A percentile compares a stretch with the other conserved stretches of the same genome.
Evolutionary conservation across 2,113 vertebrate species (phyloP).

Genomic region (Osmerus eperlanus): DNA sequence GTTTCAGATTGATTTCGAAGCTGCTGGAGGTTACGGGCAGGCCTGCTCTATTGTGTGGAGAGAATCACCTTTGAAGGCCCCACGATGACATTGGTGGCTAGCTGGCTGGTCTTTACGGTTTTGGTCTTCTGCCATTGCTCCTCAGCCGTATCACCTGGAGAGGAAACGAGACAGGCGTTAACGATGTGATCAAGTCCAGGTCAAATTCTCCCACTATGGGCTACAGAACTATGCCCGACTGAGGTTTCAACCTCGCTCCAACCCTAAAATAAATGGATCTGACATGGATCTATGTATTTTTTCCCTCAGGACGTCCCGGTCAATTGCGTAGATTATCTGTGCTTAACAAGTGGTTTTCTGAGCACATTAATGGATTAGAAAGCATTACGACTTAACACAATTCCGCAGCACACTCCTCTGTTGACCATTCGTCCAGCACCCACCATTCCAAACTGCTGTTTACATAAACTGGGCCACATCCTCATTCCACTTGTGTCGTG

Average conservation of each 20-base stretch:
- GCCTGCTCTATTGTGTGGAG: no score
- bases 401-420: conserved; percentile 8
- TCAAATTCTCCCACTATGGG: not conserved
- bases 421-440: conserved; percentile 8
- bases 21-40: no score
- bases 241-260: not conserved
- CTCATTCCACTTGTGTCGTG: not conserved
- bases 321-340: conserved; percentile 62
- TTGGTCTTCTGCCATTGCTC: conserved; percentile 70
- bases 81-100: conserved; percentile 63
- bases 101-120: conserved; percentile 47
- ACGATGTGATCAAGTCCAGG: not conserved
- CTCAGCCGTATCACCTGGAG: conserved; percentile 77
- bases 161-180: conserved; percentile 26
- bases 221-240: not conserved
- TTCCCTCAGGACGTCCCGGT: conserved; percentile 39
- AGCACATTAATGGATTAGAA: conserved; percentile 61
- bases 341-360: conserved; percentile 64
- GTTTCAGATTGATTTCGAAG: not conserved
- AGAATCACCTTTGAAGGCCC: conserved; percentile 75
- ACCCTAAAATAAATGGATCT: conserved; percentile 33
- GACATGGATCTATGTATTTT: conserved; percentile 35
- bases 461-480: not conserved
- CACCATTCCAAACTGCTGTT: not conserved
- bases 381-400: conserved; percentile 54